Evolutionary conservation across 1,140 invertebrate genomes (phyloP).

Genomic region (Spodoptera litura): DNA sequence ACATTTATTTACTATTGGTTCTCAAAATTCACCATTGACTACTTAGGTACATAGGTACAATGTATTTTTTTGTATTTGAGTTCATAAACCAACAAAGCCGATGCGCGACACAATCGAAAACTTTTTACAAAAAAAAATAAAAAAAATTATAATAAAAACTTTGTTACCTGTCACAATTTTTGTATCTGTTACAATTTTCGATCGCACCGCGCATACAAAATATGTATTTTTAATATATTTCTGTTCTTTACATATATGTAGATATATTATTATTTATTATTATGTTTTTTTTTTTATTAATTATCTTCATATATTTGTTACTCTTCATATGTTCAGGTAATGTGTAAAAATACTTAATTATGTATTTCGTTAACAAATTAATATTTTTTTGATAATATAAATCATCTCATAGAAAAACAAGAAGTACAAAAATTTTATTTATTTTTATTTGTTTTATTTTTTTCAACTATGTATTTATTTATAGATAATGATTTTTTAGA

Average conservation of each 20-base stretch:
- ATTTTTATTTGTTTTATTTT: constrained; percentile 57
- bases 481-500: constrained; percentile 56
- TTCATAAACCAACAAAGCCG: constrained; percentile 83
- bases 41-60: constrained; percentile 84
- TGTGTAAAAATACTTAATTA: constrained; percentile 84
- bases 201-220: constrained; percentile 71
- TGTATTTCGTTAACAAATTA: constrained; percentile 79
- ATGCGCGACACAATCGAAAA: constrained; percentile 66
- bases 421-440: constrained; percentile 73
- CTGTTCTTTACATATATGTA: constrained; percentile 59
- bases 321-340: constrained; percentile 82
- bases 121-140: constrained; percentile 23
- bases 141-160: constrained; percentile 46
- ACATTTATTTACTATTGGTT: constrained; percentile 85
- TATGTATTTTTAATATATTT: constrained; percentile 78
- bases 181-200: constrained; percentile 52
- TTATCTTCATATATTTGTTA: constrained; percentile 34
- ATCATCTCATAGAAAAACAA: constrained; percentile 83
- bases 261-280: constrained; percentile 69
- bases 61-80: constrained; percentile 71
- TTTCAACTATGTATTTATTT: constrained; percentile 49
- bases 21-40: constrained; percentile 73
- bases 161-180: constrained; percentile 38
- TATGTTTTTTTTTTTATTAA: constrained; percentile 37
- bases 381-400: constrained; percentile 80